A percentile compares a stretch with the other conserved stretches of the same genome.
Evolutionary conservation across 2,888 invertebrate genomes (phyloP).

Genomic region (Catocala sponsa): DNA sequence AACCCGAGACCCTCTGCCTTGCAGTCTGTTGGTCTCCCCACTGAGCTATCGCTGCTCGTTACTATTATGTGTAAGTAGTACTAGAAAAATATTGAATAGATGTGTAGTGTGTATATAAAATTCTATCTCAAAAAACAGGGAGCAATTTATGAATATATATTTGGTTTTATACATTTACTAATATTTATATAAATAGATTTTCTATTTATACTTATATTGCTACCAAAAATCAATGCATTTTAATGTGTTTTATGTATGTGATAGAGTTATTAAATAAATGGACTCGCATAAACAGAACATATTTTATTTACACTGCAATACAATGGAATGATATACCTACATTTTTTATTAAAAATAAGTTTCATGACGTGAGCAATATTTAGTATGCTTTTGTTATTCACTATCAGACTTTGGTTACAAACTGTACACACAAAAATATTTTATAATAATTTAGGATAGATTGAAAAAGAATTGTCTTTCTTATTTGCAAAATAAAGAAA

Average conservation of each 20-base stretch:
- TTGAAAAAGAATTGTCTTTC: too few species aligned
- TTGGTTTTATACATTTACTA: slow-evolving; percentile 8
- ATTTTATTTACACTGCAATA: slow-evolving; percentile 45
- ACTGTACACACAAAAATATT: not conserved
- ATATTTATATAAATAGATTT: slow-evolving; percentile 5
- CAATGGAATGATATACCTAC: slow-evolving; percentile 44
- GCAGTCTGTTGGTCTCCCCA: too few species aligned
- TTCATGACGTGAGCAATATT: slow-evolving; percentile 26
- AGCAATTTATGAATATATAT: not conserved
- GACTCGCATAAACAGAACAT: slow-evolving; percentile 17
- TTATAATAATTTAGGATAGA: too few species aligned
- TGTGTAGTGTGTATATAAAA: too few species aligned
- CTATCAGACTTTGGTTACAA: slow-evolving; percentile 19
- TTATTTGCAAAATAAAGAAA: too few species aligned
- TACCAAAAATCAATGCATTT: slow-evolving; percentile 28
- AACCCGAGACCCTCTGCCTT: too few species aligned
- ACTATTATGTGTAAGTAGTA: too few species aligned
- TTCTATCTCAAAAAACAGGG: too few species aligned
- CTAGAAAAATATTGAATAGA: too few species aligned
- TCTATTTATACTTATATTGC: slow-evolving; percentile 3
- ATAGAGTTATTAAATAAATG: slow-evolving; percentile 36
- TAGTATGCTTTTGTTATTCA: not conserved
- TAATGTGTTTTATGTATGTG: slow-evolving; percentile 29
- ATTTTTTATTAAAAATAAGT: slow-evolving; percentile 41
- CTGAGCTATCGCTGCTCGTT: too few species aligned